Base-by-base conservation (phyloP, 2,888 invertebrate species). In the Tiliacea aurago region DNA sequence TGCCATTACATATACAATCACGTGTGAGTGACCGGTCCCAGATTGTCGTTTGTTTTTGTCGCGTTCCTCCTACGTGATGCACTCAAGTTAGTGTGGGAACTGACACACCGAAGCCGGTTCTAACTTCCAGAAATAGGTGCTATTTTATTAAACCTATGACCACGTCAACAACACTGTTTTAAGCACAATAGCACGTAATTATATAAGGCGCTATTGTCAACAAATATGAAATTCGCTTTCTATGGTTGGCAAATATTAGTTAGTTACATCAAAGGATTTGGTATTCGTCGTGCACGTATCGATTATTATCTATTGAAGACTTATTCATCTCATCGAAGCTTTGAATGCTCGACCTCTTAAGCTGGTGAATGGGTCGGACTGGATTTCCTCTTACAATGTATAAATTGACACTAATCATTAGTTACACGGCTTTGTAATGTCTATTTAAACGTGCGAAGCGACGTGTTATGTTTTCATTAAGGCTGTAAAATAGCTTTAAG, bases 171-270 rank as follows among this genome's bases (percentile, higher is more conserved):
- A 80, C 83, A 84, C 84, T 86, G 87, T 89, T 87, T 28, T 87
- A 90, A 89, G 79, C 88, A 93, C 93, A 93, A 94, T 92, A 84
- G 86, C 74, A 86, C 79, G 85, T 88, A 92, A 93, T 95, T 94
- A 91, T 90, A 92, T 93, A 94, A 94, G 87, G 80, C 81, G 80
- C 88, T 87, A 91, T 92, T 92, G 92, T 93, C 93, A 92, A 92
- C 92, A 90, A 88, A 90, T 87, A 89, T 89, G 89, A 90, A 90
- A 91, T 92, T 91, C 89, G 87, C 94, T 93, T 94, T 93, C 90
- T 92, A 92, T 89, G 85, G 88, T 89, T 88, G 77, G 86, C 83
- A 84, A 87, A 90, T 88, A 89, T 90, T 86, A 87, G 84, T 85
- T 84, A 73, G 86, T 87, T 85, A 83, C 85, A 90, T 90, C 90